Evolutionary conservation across 2,797 vertebrate genomes (phyloP).

Genomic region (Takifugu ocellatus): DNA sequence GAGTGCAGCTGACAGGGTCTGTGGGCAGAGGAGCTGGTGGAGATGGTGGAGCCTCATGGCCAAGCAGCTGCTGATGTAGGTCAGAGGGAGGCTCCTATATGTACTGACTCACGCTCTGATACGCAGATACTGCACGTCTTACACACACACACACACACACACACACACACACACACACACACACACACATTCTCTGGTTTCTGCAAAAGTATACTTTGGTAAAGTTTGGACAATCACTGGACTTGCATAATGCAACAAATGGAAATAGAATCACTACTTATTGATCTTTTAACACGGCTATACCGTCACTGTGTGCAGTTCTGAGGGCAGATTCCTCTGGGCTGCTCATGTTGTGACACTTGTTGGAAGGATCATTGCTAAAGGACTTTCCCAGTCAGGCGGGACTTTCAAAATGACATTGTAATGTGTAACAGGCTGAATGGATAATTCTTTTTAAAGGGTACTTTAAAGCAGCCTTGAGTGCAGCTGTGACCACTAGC

Average conservation of each 20-base stretch:
- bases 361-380: slow-evolving; percentile 29
- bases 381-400: slow-evolving; percentile 26
- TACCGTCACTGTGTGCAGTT: slow-evolving; percentile 4
- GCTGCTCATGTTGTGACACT: slow-evolving; percentile 16
- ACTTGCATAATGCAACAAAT: too few relatives aligned
- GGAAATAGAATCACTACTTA: too few relatives aligned
- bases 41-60: slow-evolving; percentile 33
- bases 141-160: slow-evolving; percentile 2
- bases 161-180: too few relatives aligned
- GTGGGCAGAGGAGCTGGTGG: slow-evolving; percentile 33
- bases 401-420: slow-evolving; percentile 15
- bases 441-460: slow-evolving; percentile 1
- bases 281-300: too few relatives aligned
- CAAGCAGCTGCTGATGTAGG: slow-evolving; percentile 47
- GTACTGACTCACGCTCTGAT: slow-evolving; percentile 39
- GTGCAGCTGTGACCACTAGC: neutral
- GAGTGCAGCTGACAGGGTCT: slow-evolving; percentile 52
- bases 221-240: neutral
- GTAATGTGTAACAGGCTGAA: slow-evolving; percentile 19
- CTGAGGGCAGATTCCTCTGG: slow-evolving; percentile 10
- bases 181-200: neutral
- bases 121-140: slow-evolving; percentile 2
- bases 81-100: slow-evolving; percentile 36
- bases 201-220: neutral
- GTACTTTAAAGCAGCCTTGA: neutral